Percentiles rank a stretch among this genome's conserved stretches.
Conservation (phyloP, 2,888 invertebrate species). For the Tiliacea citrago region DNA sequence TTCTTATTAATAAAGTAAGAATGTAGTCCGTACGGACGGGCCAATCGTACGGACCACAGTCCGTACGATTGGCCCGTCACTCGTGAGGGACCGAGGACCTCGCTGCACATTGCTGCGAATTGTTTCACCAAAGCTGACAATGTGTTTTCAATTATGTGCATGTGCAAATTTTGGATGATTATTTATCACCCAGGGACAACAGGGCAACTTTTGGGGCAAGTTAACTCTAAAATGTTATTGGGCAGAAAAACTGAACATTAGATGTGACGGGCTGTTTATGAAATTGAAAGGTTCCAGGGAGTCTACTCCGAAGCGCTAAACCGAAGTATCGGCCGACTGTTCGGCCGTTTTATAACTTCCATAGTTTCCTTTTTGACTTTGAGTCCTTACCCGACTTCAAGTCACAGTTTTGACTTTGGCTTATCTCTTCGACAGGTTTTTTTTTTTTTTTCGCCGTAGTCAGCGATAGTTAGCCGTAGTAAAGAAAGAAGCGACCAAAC, state of each 20-base stretch:
- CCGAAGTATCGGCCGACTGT: no score
- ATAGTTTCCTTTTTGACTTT: no score
- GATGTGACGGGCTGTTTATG: background rate
- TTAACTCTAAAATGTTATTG: background rate
- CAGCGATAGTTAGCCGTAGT: no score
- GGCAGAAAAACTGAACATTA: background rate
- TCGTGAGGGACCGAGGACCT: constrained; percentile 45
- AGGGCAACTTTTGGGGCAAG: background rate
- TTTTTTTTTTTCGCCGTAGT: no score
- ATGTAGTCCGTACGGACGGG: no score
- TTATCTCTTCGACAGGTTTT: no score
- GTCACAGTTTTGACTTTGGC: no score
- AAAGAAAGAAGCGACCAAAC: no score
- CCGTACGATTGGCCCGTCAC: constrained; percentile 48
- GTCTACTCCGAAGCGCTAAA: no score
- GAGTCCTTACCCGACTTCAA: no score
- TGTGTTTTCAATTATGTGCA: constrained; percentile 18
- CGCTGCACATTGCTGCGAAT: constrained; percentile 43
- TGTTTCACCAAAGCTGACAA: constrained; percentile 49
- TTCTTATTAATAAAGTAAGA: constrained; percentile 37
- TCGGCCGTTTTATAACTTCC: no score
- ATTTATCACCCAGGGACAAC: background rate
- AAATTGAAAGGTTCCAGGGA: background rate
- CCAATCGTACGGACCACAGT: constrained; percentile 64
- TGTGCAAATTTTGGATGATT: background rate